phyloP scores from a whole-genome alignment of 1,140 invertebrate species.

The Papilio polytes region DNA sequence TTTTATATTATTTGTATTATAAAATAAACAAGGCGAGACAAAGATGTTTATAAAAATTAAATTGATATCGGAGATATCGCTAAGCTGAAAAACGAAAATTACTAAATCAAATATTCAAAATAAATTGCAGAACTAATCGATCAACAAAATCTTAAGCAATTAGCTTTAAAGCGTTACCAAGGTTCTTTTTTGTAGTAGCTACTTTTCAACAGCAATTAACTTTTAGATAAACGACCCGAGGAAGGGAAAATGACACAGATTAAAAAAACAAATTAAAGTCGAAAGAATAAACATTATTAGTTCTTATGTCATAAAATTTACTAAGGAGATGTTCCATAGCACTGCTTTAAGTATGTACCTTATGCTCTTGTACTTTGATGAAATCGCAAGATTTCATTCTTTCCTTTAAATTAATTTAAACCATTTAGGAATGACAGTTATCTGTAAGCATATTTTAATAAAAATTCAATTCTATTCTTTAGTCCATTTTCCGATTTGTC shows the following conservation, averaged over 20 bases:
- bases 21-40: not conserved
- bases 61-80: constrained; percentile 1
- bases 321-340: not conserved
- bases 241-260: constrained; percentile 12
- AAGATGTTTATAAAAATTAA: not conserved
- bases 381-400: not conserved
- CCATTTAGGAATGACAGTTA: not conserved
- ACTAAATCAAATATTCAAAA: constrained; percentile 38
- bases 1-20: not conserved
- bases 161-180: constrained; percentile 30
- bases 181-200: constrained; percentile 19
- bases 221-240: constrained; percentile 12
- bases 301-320: not conserved
- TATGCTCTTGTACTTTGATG: not conserved
- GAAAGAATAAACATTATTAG: not conserved
- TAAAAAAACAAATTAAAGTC: not conserved
- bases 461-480: not conserved
- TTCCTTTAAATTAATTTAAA: not conserved
- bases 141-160: constrained; percentile 38
- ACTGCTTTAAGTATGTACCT: not conserved
- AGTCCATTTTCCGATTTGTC: not conserved
- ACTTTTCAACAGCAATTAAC: constrained; percentile 33
- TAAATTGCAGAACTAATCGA: constrained; percentile 38
- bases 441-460: no score
- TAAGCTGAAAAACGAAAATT: constrained; percentile 30